Base-by-base conservation (phyloP, 2,888 invertebrate genomes). In the Synergus umbraculus region DNA sequence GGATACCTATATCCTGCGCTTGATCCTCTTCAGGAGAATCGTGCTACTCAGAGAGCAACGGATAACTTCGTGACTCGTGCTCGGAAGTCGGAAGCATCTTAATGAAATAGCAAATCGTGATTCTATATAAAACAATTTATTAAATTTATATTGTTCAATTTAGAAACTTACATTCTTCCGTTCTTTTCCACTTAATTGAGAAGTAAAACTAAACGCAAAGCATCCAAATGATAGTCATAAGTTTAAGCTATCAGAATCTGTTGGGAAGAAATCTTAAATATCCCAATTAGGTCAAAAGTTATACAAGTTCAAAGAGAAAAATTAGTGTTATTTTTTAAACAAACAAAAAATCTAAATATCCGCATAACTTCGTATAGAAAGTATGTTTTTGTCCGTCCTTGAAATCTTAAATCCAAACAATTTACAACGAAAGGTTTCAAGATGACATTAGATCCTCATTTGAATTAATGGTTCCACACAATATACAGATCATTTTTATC, bases 11-110 rank as follows among this genome's bases (percentile, higher is more conserved):
- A 18, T 43, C 43, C n/a, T 22, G 22, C 46, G 46, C 67, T 67
- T 46, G 46, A 67, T 67, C 13, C 67, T 67, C 67, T 67, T 44
- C 13, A 67, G 44, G 18, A 44, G 67, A 67, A 67, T 67, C 67
- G 37, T 64, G 64, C 9, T 37, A 37, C 15, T 18, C 12, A 18
- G 44, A 18, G 44, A 44, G 22, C 44, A 65, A 67, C 67, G 43
- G 44, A 46, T 67, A 43, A 67, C 67, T 67, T 67, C 22, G 43
- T 67, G 43, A 22, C 67, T 67, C 22, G 67, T 67, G 44, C 43
- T 67, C 22, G 18, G 44, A 66, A 66, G 18, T 66, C 66, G 66
- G 43, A 67, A 67, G 44, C 22, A 12, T 43, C 44, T 46, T 44
- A 67, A 44, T 44, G 67, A 67, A 67, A 46, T 18, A n/a, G n/a